Conservation (phyloP, 2,113 vertebrate species). For the Urocolius indicus region DNA sequence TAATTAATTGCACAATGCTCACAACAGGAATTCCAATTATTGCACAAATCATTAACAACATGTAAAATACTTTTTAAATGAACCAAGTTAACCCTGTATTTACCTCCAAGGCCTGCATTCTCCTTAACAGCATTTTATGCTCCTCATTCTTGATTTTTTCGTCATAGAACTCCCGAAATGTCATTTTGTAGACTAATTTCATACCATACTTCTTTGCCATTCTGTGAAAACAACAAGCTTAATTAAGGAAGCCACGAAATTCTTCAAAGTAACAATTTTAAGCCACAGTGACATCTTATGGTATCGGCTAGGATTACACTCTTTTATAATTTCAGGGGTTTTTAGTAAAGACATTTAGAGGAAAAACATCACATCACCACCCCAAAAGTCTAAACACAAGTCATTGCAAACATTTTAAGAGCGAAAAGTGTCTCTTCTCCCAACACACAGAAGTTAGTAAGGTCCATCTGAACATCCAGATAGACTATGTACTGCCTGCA, state of each 20-base stretch:
- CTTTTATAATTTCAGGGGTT: background rate
- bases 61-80: background rate
- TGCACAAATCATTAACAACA: background rate
- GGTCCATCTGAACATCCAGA: background rate
- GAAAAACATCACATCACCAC: background rate
- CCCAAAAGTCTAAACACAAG: background rate
- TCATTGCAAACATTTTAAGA: background rate
- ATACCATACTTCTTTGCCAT: slow-evolving; percentile 94
- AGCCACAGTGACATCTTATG: slow-evolving; percentile 60
- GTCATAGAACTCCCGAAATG: slow-evolving; percentile 92
- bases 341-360: background rate
- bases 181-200: slow-evolving; percentile 90
- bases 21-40: background rate
- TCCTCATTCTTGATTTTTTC: slow-evolving; percentile 90
- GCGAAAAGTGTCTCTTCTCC: background rate
- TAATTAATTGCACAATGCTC: background rate
- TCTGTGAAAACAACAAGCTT: slow-evolving; percentile 76
- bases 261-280: background rate
- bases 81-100: background rate
- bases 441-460: background rate
- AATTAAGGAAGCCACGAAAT: background rate
- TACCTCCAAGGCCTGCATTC: slow-evolving; percentile 94
- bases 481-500: background rate
- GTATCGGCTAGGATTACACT: slow-evolving; percentile 15
- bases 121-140: slow-evolving; percentile 87